Evolutionary conservation across 2,888 invertebrate species (phyloP).

Genomic region (Rosalia funebris): DNA sequence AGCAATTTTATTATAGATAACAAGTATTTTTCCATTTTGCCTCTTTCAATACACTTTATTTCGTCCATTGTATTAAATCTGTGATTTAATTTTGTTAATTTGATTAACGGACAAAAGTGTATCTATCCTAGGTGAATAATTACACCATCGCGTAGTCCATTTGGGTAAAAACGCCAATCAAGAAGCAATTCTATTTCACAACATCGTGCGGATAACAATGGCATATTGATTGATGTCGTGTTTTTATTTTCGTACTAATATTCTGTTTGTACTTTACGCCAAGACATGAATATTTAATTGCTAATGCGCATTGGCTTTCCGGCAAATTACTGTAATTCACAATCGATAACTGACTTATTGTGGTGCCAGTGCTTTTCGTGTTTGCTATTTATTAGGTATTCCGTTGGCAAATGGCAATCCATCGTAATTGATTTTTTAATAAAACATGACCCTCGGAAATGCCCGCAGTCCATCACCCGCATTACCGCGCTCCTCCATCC

Average conservation of each 20-base stretch:
- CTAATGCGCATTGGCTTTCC: slow-evolving; percentile 58
- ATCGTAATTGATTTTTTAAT: slow-evolving; percentile 55
- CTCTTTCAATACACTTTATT: too few relatives aligned
- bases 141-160: too few relatives aligned
- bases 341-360: slow-evolving; percentile 52
- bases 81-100: too few relatives aligned
- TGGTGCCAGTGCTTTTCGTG: slow-evolving; percentile 47
- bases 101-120: too few relatives aligned
- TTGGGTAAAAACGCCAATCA: not conserved
- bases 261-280: slow-evolving; percentile 26
- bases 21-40: too few relatives aligned
- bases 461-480: slow-evolving; percentile 25
- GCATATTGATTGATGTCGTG: slow-evolving; percentile 36
- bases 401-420: slow-evolving; percentile 52
- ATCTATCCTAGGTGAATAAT: too few relatives aligned
- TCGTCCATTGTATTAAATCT: too few relatives aligned
- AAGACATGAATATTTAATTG: slow-evolving; percentile 54
- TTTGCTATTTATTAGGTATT: slow-evolving; percentile 56
- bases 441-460: slow-evolving; percentile 48
- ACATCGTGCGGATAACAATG: slow-evolving; percentile 25
- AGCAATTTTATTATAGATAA: too few relatives aligned
- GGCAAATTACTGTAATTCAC: slow-evolving; percentile 57
- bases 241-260: slow-evolving; percentile 37
- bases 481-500: slow-evolving; percentile 7
- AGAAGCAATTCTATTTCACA: slow-evolving; percentile 4